Evolutionary conservation across 2,797 vertebrate genomes (phyloP), one percentile per base, ranked within the genome.

Genomic region (Sebastes oblongus): DNA sequence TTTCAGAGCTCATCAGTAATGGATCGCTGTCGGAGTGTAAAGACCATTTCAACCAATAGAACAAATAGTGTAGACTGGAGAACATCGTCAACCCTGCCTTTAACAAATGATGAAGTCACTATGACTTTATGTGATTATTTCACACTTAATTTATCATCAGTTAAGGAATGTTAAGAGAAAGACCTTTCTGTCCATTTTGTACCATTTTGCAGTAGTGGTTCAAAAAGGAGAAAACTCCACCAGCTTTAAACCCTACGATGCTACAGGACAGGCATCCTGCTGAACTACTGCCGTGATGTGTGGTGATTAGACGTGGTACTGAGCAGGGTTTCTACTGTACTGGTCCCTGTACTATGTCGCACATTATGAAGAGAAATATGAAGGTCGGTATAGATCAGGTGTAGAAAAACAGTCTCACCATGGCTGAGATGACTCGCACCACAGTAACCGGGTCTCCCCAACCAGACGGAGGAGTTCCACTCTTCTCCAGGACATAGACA

Each of bases 371-470:
- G 59, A 46, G 50, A 75, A 60, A 66, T 25, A 39, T 66, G 52
- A 30, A 66, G 4, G 22, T 34, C 4, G 2, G 34, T 18, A 46
- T 46, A 4, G n/a, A 36, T 67, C 22, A 56, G 16, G 8, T 50
- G 54, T 11, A 8, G 4, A 66, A 61, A 32, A 27, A 6, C 0
- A 5, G 14, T 76, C 96, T 96, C 87, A 98, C 97, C 97, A 98
- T 96, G 77, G 97, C 97, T 18, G 97, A 97, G 75, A 98, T 84
- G 29, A 96, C 91, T 32, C 97, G 93, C 56, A 93, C 93, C 74
- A 98, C 94, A 72, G 91, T 97, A 59, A 98, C 39, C 0, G 97
- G 96, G 86, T 98, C 95, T 27, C 96, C 95, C 58, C 96, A 96
- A 8, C 97, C 96, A 24, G 95, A 93, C 0, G 93, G 85, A 3